Conservation (phyloP, 2,888 invertebrate genomes). For the Drosophila falleni region DNA sequence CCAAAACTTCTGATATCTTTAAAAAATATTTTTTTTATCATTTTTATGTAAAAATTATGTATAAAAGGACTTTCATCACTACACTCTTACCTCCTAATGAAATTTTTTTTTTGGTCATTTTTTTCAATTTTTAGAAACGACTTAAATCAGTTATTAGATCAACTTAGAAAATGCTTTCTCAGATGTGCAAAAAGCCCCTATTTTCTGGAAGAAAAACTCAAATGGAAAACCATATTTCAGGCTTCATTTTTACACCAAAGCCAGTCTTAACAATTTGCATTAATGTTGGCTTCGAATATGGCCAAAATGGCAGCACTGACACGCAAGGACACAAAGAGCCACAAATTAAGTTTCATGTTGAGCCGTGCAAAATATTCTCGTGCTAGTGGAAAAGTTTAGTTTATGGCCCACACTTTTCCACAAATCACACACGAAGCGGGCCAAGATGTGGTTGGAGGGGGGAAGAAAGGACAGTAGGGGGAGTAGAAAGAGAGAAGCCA, state of each 20-base stretch:
- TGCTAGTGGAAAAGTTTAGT: constrained; percentile 60
- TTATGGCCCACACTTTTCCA: constrained; percentile 57
- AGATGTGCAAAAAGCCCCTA: not conserved
- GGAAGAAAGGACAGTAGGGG: not conserved
- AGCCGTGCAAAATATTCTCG: constrained; percentile 61
- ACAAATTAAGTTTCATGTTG: constrained; percentile 76
- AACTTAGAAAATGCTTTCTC: not conserved
- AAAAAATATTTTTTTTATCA: too few species aligned
- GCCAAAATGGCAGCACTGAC: constrained; percentile 40
- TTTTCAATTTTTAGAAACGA: not conserved
- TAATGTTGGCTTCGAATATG: constrained; percentile 1
- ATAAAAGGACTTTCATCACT: too few species aligned
- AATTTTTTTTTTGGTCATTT: too few species aligned
- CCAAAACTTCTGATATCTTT: too few species aligned
- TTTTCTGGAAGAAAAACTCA: not conserved
- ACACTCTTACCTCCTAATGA: too few species aligned
- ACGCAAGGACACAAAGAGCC: constrained; percentile 59
- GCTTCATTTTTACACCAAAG: constrained; percentile 5
- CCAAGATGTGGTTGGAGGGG: not conserved
- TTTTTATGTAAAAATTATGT: too few species aligned
- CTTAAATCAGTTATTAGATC: not conserved
- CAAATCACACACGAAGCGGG: constrained; percentile 44
- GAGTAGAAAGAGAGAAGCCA: not conserved
- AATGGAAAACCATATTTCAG: constrained; percentile 21
- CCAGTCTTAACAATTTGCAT: constrained; percentile 3